These are phyloP conservation scores for Percopsis omiscomaycus DNA, from an alignment of 2,797 vertebrate genomes.

Conservation along the genomic window DNA sequence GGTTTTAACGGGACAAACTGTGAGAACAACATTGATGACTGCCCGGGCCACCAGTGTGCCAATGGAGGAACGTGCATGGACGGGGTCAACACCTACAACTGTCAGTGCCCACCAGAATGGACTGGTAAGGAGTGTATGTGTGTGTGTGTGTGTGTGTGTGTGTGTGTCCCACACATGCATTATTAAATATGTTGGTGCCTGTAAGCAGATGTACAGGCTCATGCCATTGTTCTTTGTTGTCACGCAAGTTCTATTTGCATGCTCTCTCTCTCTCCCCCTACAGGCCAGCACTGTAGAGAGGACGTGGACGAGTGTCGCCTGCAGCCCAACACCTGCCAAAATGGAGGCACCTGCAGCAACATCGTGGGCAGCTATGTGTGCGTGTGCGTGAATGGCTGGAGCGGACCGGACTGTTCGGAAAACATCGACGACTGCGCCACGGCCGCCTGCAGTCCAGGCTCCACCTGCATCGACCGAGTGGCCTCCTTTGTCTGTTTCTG, in stretches of 20 bases:
- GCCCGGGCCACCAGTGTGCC: slow-evolving; percentile 87
- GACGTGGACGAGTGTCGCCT: slow-evolving; percentile 84
- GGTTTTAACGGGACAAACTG: slow-evolving; percentile 92
- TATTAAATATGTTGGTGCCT: background rate
- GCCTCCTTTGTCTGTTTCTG: slow-evolving; percentile 81
- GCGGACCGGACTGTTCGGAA: slow-evolving; percentile 80
- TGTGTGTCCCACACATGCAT: background rate
- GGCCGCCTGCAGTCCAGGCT: slow-evolving; percentile 73
- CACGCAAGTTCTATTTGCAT: too few species aligned
- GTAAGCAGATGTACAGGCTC: background rate
- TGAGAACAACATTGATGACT: slow-evolving; percentile 91
- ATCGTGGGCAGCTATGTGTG: slow-evolving; percentile 74
- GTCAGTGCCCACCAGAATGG: slow-evolving; percentile 94
- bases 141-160: background rate
- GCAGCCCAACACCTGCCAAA: slow-evolving; percentile 85
- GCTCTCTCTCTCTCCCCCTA: background rate
- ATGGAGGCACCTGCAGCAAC: slow-evolving; percentile 84
- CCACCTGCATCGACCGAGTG: slow-evolving; percentile 81
- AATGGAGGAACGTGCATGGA: slow-evolving; percentile 93
- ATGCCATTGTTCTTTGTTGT: slow-evolving; percentile 19
- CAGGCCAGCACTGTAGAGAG: slow-evolving; percentile 83
- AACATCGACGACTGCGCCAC: slow-evolving; percentile 82
- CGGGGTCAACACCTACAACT: slow-evolving; percentile 95
- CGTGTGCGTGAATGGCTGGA: slow-evolving; percentile 85
- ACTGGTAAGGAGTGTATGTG: slow-evolving; percentile 78